Conservation (phyloP, 2,888 invertebrate genomes). For the Heteromyza rotundicornis region DNA sequence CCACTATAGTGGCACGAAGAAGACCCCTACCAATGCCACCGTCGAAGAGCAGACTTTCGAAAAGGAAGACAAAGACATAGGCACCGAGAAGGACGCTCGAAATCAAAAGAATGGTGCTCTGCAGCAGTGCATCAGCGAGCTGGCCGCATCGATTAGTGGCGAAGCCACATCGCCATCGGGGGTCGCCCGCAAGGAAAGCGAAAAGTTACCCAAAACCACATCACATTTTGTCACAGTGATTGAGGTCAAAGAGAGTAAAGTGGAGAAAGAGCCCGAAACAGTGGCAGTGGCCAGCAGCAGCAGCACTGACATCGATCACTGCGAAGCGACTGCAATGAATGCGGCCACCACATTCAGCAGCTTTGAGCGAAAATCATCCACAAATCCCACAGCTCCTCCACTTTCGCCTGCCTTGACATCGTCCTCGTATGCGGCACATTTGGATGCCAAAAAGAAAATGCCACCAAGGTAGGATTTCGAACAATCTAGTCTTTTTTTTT, state of each 20-base stretch:
- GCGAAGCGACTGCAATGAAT: constrained; percentile 26
- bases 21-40: constrained; percentile 10
- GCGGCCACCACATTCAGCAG: constrained; percentile 54
- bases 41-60: constrained; percentile 46
- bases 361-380: constrained; percentile 48
- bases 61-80: constrained; percentile 57
- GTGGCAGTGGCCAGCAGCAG: constrained; percentile 15
- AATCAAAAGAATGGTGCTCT: constrained; percentile 58
- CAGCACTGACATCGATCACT: constrained; percentile 27
- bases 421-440: constrained; percentile 52
- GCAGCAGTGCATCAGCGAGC: constrained; percentile 74
- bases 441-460: constrained; percentile 70
- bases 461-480: constrained; percentile 66
- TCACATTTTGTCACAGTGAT: constrained; percentile 84
- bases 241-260: constrained; percentile 80
- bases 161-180: constrained; percentile 25
- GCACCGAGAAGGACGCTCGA: constrained; percentile 56
- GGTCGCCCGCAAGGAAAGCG: constrained; percentile 26
- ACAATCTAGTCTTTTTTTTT: background rate
- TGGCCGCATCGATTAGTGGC: constrained; percentile 65
- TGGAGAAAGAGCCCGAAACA: constrained; percentile 40
- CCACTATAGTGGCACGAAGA: constrained; percentile 13
- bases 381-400: constrained; percentile 58
- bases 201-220: constrained; percentile 40
- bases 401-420: constrained; percentile 65